Base-by-base conservation (phyloP, 2,113 vertebrate species). In the Micronisus gabar region DNA sequence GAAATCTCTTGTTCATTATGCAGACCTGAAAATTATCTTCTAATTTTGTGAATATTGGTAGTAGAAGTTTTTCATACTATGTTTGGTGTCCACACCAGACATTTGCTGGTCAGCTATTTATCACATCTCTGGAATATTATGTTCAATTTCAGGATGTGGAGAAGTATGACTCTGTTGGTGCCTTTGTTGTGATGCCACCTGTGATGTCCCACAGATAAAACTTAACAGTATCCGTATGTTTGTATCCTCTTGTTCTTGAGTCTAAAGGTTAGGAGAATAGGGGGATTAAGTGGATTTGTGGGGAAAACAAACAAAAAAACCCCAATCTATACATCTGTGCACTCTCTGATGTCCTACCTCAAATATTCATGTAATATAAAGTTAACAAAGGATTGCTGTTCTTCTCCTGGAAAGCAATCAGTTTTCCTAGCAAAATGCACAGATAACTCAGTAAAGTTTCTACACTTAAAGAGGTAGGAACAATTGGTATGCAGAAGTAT, bases 111-210 rank as follows among this genome's bases (percentile, higher is more conserved):
- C 15, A 62, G 36, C n/a, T 70, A 9, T 75, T 70, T 66, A 32
- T 21, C 36, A 58, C 11, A 20, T 20, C 10, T 76, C 72, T 91
- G 32, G 16, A 75, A 81, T 34, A 26, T 7, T 36, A 9, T 10
- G 5, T 63, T 75, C 9, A 5, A 0, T 86, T 79, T 71, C 26
- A 40, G 23, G 19, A 45, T 21, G 18, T 11, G 25, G n/a, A 91
- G 41, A 90, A 74, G 22, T 0, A 0, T 8, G 6, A 70, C 3
- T 38, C 16, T 52, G 7, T 36, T 15, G 4, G 3, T 67, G 26
- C 23, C 21, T 70, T 82, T 55, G 26, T 25, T 81, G 25, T 50
- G 56, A 15, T 81, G 53, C 15, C 29, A 16, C 47, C 53, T 71
- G 8, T 63, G 20, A 20, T n/a, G 4, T 65, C 23, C 36, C 7